These are phyloP conservation scores for Empidonax traillii DNA, from an alignment of 2,113 vertebrate genomes.

Conservation along the genomic window DNA sequence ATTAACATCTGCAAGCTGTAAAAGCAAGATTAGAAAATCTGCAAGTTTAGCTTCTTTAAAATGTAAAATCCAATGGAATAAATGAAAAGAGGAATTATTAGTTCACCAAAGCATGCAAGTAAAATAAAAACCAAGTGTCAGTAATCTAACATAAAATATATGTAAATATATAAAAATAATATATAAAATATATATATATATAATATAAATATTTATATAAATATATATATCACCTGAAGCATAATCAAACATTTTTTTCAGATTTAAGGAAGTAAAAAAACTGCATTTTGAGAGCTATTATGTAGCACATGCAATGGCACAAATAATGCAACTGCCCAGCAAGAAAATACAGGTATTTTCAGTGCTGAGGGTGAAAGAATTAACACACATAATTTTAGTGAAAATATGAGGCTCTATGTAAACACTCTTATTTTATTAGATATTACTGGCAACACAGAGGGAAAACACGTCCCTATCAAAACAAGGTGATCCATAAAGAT, in stretches of 20 bases:
- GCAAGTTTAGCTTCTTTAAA: constrained; percentile 39
- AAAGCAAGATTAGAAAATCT: constrained; percentile 19
- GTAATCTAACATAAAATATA: neutral
- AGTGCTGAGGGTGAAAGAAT: neutral
- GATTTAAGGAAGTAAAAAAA: neutral
- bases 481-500: neutral
- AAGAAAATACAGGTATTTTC: neutral
- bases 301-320: neutral
- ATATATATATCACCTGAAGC: neutral
- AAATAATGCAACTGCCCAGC: neutral
- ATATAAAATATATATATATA: too few relatives aligned
- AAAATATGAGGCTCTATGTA: neutral
- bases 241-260: neutral
- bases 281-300: neutral
- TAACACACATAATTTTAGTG: neutral
- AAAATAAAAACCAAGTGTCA: neutral
- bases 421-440: neutral
- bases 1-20: constrained; percentile 49
- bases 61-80: neutral
- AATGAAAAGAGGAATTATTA: neutral
- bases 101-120: neutral
- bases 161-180: too few relatives aligned
- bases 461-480: neutral
- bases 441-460: neutral
- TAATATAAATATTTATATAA: too few relatives aligned